phyloP scores from a whole-genome alignment of 2,888 invertebrate genomes.

The Macropis europaea region DNA sequence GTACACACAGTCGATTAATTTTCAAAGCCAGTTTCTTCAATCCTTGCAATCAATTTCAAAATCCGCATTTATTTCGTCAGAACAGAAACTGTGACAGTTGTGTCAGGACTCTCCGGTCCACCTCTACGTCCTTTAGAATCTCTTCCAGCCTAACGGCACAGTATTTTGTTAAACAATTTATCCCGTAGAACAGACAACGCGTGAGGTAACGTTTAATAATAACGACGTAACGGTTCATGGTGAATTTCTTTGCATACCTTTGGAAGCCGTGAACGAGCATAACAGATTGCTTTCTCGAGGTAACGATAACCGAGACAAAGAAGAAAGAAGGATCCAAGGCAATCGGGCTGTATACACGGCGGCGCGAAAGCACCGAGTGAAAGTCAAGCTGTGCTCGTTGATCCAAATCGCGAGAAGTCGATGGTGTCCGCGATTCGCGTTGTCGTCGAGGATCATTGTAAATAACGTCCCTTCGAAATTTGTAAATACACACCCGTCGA shows the following conservation, averaged over 20 bases:
- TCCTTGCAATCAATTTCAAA: too few species aligned
- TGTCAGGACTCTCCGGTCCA: too few species aligned
- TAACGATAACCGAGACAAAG: slow-evolving; percentile 39
- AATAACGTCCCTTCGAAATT: slow-evolving; percentile 55
- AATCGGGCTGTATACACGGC: slow-evolving; percentile 55
- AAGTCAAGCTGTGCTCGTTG: slow-evolving; percentile 67
- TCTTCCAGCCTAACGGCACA: too few species aligned
- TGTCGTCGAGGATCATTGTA: slow-evolving; percentile 41
- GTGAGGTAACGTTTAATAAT: slow-evolving; percentile 27
- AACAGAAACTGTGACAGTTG: too few species aligned
- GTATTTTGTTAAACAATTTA: too few species aligned
- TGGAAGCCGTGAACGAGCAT: not conserved
- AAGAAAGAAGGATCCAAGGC: slow-evolving; percentile 55
- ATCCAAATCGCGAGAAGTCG: slow-evolving; percentile 62
- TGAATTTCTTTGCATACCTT: slow-evolving; percentile 26
- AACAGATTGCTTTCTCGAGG: slow-evolving; percentile 29
- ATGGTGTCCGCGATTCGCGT: slow-evolving; percentile 38
- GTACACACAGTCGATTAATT: too few species aligned
- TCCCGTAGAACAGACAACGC: not conserved
- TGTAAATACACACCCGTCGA: slow-evolving; percentile 49
- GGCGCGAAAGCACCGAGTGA: slow-evolving; percentile 70
- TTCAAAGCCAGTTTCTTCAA: too few species aligned
- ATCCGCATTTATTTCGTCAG: too few species aligned
- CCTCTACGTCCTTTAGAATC: too few species aligned
- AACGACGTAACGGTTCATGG: slow-evolving; percentile 26